Base-by-base conservation (phyloP, 64 coral and sea anemone genomes). In the Cladopsammia gracilis region DNA sequence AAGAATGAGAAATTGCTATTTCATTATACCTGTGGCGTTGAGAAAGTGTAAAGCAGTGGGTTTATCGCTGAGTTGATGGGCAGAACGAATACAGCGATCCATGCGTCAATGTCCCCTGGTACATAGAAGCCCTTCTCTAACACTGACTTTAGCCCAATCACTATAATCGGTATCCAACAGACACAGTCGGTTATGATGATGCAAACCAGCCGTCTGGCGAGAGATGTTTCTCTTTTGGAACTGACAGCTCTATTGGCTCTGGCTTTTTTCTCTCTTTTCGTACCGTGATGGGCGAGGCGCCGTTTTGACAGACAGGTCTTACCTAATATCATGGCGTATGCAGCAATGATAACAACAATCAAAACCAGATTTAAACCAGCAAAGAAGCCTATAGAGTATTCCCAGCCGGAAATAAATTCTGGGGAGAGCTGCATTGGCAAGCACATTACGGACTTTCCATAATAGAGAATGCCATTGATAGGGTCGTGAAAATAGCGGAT, bases 41-140 rank as follows among this genome's bases (percentile, higher is more conserved):
- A 58, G 22, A 81, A 13, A 8, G 77, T 81, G 77, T 81, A 81
- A 13, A 81, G 42, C 5, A 81, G 13, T 12, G 77, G 77, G 43
- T 81, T 81, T 20, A 81, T 19, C 25, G 77, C 51, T 81, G 77
- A 56, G 26, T 81, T 81, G 34, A 81, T 58, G 22, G 77, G 77
- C 51, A 81, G n/a, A 8, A 81, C 77, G n/a, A 81, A 81, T 0
- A 81, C 77, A 4, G 77, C 77, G 10, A 81, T 81, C 77, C 77
- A 81, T 14, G 20, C 77, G 4, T 25, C 3, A 4, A 73, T 25
- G 43, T 73, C 71, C 4, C 42, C 44, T 44, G 13, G 13, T 6
- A 26, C 13, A 18, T 15, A 4, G 34, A 15, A 44, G 34, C 15
- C 26, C 43, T 73, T 44, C 3, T 73, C 26, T 5, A 47, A 25